Conservation (phyloP, 2,113 vertebrate species). For the Gavia stellata region DNA sequence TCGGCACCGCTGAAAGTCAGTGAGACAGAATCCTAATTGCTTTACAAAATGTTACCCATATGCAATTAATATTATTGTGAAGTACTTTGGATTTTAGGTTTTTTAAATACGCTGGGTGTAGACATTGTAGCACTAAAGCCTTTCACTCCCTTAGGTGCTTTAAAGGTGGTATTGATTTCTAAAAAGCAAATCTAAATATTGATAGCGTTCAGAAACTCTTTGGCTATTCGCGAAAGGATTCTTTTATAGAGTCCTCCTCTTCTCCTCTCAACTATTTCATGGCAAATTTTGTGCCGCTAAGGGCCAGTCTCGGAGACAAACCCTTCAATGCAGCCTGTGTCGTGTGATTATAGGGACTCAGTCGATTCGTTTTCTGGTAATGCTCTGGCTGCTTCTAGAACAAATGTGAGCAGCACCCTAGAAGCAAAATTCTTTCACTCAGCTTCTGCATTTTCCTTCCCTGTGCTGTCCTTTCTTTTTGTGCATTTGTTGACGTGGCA, state of each 20-base stretch:
- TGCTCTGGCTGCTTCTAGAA: constrained; percentile 29
- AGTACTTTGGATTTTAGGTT: neutral
- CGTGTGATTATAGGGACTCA: accelerated
- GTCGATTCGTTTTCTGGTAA: neutral
- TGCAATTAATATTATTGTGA: neutral
- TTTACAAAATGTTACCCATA: neutral
- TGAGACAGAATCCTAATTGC: neutral
- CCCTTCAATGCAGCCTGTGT: neutral
- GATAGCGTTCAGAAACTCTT: neutral
- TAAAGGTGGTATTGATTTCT: neutral
- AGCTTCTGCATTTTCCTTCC: constrained; percentile 2
- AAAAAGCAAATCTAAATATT: neutral
- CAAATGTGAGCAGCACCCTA: constrained; percentile 20
- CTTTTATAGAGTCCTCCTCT: neutral
- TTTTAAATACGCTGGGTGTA: neutral
- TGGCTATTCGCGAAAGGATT: neutral
- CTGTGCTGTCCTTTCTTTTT: constrained; percentile 17
- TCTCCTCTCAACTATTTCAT: neutral
- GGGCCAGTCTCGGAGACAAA: neutral
- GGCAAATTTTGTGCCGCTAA: neutral
- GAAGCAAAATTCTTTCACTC: constrained; percentile 28
- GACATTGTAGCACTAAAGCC: neutral
- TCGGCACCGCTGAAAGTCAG: neutral
- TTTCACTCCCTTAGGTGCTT: neutral
- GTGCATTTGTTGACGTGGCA: constrained; percentile 1